Evolutionary conservation across 2,888 invertebrate genomes (phyloP).

Genomic region (Cepaea hortensis): DNA sequence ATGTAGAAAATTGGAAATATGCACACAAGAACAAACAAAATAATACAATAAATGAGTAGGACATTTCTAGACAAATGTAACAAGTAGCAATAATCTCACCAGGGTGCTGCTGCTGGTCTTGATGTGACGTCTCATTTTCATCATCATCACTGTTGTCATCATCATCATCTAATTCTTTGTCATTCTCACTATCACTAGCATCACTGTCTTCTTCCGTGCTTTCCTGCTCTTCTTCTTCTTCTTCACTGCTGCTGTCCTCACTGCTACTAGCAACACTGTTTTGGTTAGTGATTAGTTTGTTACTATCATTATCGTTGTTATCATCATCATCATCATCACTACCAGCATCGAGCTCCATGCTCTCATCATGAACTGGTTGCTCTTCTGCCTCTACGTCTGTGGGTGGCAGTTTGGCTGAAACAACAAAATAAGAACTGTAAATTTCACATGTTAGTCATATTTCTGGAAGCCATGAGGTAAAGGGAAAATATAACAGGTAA

Average conservation of each 20-base stretch:
- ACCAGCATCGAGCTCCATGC: conserved; percentile 38
- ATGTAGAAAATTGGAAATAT: too few species aligned
- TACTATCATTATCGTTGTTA: conserved; percentile 39
- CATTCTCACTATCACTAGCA: conserved; percentile 45
- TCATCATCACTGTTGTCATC: conserved; percentile 45
- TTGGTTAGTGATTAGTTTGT: conserved; percentile 32
- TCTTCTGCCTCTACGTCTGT: not conserved
- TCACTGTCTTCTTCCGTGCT: conserved; percentile 44
- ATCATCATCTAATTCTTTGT: conserved; percentile 39
- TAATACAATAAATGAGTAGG: too few species aligned
- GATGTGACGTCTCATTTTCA: conserved; percentile 43
- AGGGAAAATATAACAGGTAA: too few species aligned
- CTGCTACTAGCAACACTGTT: conserved; percentile 24
- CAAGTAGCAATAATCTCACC: not conserved
- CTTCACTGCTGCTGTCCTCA: conserved; percentile 47
- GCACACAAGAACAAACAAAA: too few species aligned
- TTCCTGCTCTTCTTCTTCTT: conserved; percentile 59
- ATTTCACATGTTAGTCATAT: too few species aligned
- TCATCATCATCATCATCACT: conserved; percentile 20
- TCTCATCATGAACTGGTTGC: conserved; percentile 26
- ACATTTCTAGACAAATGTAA: too few species aligned
- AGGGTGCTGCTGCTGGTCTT: not conserved
- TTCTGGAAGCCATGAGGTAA: too few species aligned
- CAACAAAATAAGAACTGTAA: not conserved
- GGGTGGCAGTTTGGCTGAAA: not conserved